Percentiles rank a stretch among this genome's conserved stretches.
Conservation (phyloP, 92 coral and sea anemone species). For the Actinostola sp. region DNA sequence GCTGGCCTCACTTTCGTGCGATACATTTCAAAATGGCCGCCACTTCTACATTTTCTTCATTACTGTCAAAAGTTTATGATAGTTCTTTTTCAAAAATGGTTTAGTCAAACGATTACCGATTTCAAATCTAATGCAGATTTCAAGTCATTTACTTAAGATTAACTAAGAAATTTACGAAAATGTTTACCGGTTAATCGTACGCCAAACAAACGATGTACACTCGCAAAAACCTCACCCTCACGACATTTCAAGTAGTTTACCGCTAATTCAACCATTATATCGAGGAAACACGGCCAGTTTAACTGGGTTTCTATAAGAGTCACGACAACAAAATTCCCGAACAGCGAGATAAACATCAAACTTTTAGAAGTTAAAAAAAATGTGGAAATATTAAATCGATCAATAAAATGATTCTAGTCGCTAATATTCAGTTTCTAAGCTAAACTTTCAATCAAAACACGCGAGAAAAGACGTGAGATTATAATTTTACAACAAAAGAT, state of each 20-base stretch:
- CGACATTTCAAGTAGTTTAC: background rate
- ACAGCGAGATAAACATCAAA: slow-evolving; percentile 2
- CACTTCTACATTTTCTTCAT: background rate
- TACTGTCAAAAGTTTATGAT: slow-evolving; percentile 5
- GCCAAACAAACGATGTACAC: background rate
- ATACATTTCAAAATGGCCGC: slow-evolving; percentile 8
- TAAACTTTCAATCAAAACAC: slow-evolving; percentile 1
- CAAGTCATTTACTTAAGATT: background rate
- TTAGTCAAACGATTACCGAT: background rate
- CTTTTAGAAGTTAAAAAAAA: slow-evolving; percentile 10
- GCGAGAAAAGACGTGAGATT: slow-evolving; percentile 15
- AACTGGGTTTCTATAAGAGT: slow-evolving; percentile 7
- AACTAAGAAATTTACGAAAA: background rate
- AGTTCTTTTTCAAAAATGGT: slow-evolving; percentile 2
- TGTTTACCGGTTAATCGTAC: background rate
- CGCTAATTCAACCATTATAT: background rate
- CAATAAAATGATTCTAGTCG: slow-evolving; percentile 2
- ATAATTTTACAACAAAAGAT: slow-evolving; percentile 33
- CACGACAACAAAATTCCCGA: slow-evolving; percentile 11
- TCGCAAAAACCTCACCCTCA: background rate
- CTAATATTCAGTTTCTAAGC: slow-evolving; percentile 10
- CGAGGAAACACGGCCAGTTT: slow-evolving; percentile 11
- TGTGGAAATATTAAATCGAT: background rate
- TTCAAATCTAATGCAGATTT: slow-evolving; percentile 13
- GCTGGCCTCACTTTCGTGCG: background rate